These are phyloP conservation scores for Trachelus iudaicus DNA, from an alignment of 2,888 invertebrate species.

Conservation along the genomic window DNA sequence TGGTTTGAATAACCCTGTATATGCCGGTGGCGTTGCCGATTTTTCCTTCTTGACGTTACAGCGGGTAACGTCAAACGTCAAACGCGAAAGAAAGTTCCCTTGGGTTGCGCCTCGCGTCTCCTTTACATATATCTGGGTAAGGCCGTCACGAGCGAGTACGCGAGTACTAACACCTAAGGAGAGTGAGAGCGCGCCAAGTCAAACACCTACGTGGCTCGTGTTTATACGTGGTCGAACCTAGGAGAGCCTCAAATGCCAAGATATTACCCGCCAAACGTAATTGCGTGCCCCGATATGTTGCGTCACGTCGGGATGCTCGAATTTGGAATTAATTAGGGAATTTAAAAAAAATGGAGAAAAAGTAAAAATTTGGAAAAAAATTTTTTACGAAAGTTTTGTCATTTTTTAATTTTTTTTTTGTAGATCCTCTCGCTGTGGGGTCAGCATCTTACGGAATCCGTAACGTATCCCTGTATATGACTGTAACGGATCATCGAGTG, in stretches of 20 bases:
- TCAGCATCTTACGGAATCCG: background rate
- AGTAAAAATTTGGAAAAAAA: background rate
- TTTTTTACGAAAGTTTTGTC: background rate
- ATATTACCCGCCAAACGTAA: conserved; percentile 27
- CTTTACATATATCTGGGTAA: background rate
- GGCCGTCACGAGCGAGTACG: background rate
- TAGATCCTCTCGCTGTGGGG: background rate
- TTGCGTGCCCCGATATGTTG: conserved; percentile 10
- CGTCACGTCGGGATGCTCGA: background rate
- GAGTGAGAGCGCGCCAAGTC: background rate
- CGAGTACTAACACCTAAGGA: background rate
- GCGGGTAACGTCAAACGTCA: background rate
- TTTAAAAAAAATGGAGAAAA: background rate
- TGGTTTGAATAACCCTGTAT: too few species aligned
- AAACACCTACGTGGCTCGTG: background rate
- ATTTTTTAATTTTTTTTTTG: background rate
- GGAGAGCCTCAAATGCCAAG: conserved; percentile 20
- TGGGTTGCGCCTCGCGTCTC: background rate
- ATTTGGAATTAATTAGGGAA: background rate
- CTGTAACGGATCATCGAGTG: background rate
- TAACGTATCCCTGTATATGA: background rate
- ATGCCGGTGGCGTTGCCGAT: background rate
- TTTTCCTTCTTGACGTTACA: background rate
- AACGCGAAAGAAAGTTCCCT: background rate
- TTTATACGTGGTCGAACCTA: background rate